Percentiles rank a stretch among this genome's conserved stretches.
phyloP scores from a whole-genome alignment of 2,113 vertebrate species.

The Ophiodon elongatus region DNA sequence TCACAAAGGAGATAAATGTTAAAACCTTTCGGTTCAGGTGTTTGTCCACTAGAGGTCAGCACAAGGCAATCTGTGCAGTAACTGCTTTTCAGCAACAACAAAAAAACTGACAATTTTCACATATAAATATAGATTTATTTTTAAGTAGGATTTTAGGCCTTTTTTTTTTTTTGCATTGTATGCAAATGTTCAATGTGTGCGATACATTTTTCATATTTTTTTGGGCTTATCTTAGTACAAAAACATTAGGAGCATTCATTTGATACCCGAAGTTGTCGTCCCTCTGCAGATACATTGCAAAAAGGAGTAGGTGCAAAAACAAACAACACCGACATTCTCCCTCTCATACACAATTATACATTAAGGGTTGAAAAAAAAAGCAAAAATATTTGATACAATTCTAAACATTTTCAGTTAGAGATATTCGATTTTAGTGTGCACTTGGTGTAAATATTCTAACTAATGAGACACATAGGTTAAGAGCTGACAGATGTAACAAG shows the following conservation, averaged over 20 bases:
- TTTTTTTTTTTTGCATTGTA: conserved; percentile 26
- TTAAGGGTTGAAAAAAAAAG: conserved; percentile 49
- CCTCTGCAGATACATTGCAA: conserved; percentile 49
- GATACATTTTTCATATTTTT: conserved; percentile 14
- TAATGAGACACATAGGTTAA: conserved; percentile 37
- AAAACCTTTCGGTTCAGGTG: not conserved
- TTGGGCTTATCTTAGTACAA: conserved; percentile 44
- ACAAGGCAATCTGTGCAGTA: not conserved
- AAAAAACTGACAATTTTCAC: conserved; percentile 16
- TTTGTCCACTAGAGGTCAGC: conserved; percentile 57
- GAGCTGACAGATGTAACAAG: conserved; percentile 26
- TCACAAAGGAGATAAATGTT: too few species aligned
- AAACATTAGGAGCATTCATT: conserved; percentile 56
- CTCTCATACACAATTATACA: conserved; percentile 14
- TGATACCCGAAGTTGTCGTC: conserved; percentile 27
- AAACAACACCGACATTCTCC: conserved; percentile 42
- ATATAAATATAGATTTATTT: conserved; percentile 80
- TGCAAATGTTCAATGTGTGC: conserved; percentile 35
- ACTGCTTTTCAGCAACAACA: not conserved
- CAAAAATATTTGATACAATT: conserved; percentile 25
- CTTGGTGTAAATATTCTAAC: conserved; percentile 36
- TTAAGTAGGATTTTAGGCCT: conserved; percentile 22
- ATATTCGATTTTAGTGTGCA: conserved; percentile 31
- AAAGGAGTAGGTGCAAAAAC: conserved; percentile 66
- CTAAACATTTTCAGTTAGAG: conserved; percentile 32